Evolutionary conservation across 1,140 invertebrate genomes (phyloP).

Genomic region (Brachionus asplanchnoidis): DNA sequence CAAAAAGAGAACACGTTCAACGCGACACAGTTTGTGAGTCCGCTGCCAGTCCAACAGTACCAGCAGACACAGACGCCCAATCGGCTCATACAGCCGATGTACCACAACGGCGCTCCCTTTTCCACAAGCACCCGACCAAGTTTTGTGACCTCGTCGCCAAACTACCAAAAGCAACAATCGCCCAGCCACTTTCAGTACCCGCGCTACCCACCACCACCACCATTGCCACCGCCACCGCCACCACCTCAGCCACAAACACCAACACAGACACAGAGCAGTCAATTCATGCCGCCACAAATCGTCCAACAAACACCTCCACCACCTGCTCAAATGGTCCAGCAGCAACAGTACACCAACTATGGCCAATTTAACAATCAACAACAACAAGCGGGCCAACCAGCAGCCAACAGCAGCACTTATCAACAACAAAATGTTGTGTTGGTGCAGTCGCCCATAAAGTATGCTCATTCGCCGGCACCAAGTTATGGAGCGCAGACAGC

Average conservation of each 20-base stretch:
- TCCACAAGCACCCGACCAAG: neutral
- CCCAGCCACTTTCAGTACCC: neutral
- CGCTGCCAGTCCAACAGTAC: neutral
- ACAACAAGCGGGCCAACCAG: too few relatives aligned
- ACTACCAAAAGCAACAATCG: neutral
- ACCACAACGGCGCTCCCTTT: neutral
- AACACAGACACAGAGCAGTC: too few relatives aligned
- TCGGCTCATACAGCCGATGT: neutral
- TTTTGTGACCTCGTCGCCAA: slow-evolving; percentile 6
- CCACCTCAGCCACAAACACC: neutral
- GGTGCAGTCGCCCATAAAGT: neutral
- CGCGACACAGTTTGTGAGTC: neutral
- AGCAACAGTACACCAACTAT: neutral
- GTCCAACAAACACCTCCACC: neutral
- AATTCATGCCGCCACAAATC: neutral
- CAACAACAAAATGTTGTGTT: neutral
- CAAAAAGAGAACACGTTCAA: neutral
- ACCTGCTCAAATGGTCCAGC: neutral
- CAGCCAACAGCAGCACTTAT: neutral
- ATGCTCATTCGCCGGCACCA: neutral
- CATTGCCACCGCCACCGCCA: neutral
- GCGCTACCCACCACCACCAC: neutral
- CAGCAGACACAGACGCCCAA: neutral
- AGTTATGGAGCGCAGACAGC: neutral
- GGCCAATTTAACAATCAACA: neutral